Conservation (phyloP, 1,140 invertebrate genomes). For the Saccostrea glomerata region DNA sequence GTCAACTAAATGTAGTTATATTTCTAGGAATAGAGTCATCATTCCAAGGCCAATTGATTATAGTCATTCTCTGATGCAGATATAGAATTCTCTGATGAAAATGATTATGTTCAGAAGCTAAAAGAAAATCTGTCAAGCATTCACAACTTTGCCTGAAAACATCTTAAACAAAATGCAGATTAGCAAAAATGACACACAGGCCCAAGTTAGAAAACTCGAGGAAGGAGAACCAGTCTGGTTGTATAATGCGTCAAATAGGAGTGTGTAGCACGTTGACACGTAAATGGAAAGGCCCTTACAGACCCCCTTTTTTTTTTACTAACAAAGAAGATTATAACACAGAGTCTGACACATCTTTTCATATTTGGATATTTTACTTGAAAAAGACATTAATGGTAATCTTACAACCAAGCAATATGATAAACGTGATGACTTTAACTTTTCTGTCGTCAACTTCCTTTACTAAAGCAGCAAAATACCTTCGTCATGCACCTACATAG, state of each 20-base stretch:
- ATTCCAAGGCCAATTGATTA: slow-evolving; percentile 1
- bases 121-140: slow-evolving; percentile 20
- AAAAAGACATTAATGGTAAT: no score
- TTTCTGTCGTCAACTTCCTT: no score
- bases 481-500: no score
- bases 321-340: no score
- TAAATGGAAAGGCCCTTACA: slow-evolving; percentile 52
- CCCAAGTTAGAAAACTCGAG: slow-evolving; percentile 8
- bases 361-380: no score
- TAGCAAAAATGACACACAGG: slow-evolving; percentile 47
- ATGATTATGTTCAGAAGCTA: slow-evolving; percentile 45
- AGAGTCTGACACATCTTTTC: no score
- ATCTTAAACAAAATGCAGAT: slow-evolving; percentile 46
- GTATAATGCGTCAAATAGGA: slow-evolving; percentile 46
- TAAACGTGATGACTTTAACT: no score
- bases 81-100: not conserved
- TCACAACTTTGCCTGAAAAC: slow-evolving; percentile 47
- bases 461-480: no score
- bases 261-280: slow-evolving; percentile 59
- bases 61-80: no score
- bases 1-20: no score
- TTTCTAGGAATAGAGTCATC: not conserved
- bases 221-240: slow-evolving; percentile 56
- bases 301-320: no score
- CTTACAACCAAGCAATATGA: no score